Base-by-base conservation (phyloP, 2,888 invertebrate genomes). In the Caenorhabditis uteleia region DNA sequence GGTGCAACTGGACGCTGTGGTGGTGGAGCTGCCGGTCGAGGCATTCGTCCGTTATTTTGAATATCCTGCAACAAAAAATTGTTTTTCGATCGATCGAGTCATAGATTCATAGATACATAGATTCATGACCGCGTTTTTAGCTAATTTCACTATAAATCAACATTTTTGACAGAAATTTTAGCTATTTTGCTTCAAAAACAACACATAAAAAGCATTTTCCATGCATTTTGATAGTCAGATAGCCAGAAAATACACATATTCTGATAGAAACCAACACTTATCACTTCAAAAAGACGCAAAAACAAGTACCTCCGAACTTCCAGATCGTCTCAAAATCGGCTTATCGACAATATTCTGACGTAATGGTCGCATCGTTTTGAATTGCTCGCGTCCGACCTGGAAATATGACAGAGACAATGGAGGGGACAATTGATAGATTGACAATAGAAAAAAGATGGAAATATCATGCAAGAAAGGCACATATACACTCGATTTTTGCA, bases 221-320 rank as follows among this genome's bases (percentile, higher is more conserved):
- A 29, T 29, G 31, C 14, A 29, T 10, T 29, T 14, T 29, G 8
- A 14, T 14, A 29, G 31, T 7, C 7, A 14, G 8, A 29, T 29
- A 10, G 7, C 31, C 8, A 10, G 31, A 29, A 7, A 29, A 29
- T 29, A 29, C 7, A n/a, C n/a, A n/a, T n/a, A n/a, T n/a, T n/a
- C n/a, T n/a, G n/a, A n/a, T n/a, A n/a, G n/a, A n/a, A n/a, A n/a
- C n/a, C n/a, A n/a, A n/a, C n/a, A n/a, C n/a, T n/a, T n/a, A 29
- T 7, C 31, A 29, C 31, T 29, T 29, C 31, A 29, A 29, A 7
- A 29, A 29, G 8, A 29, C 31, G 31, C 7, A 7, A 29, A n/a
- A n/a, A n/a, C n/a, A n/a, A n/a, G n/a, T 16, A 70, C 70, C 60
- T 70, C 70, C 1, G 70, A 70, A 49, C 67, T 68, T 38, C 67